These are phyloP conservation scores for Psophia crepitans DNA, from an alignment of 2,113 vertebrate genomes.

Conservation along the genomic window DNA sequence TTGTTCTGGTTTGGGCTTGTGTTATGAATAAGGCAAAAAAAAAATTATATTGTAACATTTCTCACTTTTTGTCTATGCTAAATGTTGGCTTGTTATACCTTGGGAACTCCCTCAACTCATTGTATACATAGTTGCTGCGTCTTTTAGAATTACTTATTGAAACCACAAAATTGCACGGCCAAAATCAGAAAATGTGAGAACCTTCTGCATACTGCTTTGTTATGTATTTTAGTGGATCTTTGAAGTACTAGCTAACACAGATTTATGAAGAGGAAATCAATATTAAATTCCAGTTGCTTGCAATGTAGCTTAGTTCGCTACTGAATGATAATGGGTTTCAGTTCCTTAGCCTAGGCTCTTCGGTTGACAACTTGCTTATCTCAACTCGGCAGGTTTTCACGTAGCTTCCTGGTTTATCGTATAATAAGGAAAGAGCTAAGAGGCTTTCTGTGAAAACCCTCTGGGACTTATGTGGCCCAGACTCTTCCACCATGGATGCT, in stretches of 20 bases:
- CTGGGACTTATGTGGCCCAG: background rate
- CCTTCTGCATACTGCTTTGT: background rate
- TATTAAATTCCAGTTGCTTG: background rate
- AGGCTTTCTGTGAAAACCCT: background rate
- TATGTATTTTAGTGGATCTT: background rate
- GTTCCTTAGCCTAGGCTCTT: background rate
- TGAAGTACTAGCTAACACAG: background rate
- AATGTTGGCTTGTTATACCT: background rate
- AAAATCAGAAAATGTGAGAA: background rate
- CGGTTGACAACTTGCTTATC: background rate
- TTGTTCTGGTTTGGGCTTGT: background rate
- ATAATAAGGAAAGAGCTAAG: background rate
- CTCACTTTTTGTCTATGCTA: background rate
- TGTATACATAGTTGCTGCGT: background rate
- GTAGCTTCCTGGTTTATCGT: background rate
- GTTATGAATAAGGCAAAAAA: background rate
- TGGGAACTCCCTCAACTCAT: background rate
- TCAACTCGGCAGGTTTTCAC: background rate
- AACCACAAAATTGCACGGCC: background rate
- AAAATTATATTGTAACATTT: rapidly evolving
- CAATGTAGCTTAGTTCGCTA: background rate
- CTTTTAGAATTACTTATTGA: background rate
- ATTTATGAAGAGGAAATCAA: background rate
- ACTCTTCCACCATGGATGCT: background rate
- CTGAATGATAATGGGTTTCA: rapidly evolving